Evolutionary conservation across 2,888 invertebrate species (phyloP), one percentile per base, ranked within the genome.

Genomic region (Drosophila nigritarsus): DNA sequence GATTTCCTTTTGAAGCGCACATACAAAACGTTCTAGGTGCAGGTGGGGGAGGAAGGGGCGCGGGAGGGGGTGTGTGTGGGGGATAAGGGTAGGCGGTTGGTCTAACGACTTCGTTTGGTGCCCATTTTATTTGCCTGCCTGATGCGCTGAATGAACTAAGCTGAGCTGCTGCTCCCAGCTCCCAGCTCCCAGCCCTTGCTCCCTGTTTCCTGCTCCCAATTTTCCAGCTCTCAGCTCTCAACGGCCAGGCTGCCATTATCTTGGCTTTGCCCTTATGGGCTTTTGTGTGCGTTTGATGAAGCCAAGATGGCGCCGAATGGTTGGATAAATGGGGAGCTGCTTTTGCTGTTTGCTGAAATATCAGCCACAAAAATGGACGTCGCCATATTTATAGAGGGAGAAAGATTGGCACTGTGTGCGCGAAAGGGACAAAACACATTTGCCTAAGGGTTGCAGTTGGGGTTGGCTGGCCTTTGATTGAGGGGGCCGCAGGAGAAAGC

Each of bases 221-320:
- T 54, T 20, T 13, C 27, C 18, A 27, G 53, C 8, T 36, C 53
- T 24, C 34, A 13, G 20, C 24, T 54, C 24, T 20, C 32, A 8
- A 62, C 63, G 65, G 77, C 54, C 68, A 42, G 65, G 59, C 66
- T 59, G 45, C 54, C 87, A 86, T 86, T 86, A 86, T 86, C 85
- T 89, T 86, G 85, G 85, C 89, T 88, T 88, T 88, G 85, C 87
- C 85, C 87, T 85, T 85, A 85, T 88, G 87, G 89, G 84, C 85
- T 86, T 86, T 86, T 86, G 89, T 86, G 85, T 86, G 84, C 85
- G 89, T 89, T 87, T 89, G 87, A 85, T 89, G 87, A 89, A 87
- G 87, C 87, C 87, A 87, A 87, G 89, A 87, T 87, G 87, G 87
- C 87, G 87, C 79, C 85, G 79, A 83, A 78, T 86, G 86, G 84